Evolutionary conservation across 2,888 invertebrate genomes (phyloP).

Genomic region (Scaptomyza reducta): DNA sequence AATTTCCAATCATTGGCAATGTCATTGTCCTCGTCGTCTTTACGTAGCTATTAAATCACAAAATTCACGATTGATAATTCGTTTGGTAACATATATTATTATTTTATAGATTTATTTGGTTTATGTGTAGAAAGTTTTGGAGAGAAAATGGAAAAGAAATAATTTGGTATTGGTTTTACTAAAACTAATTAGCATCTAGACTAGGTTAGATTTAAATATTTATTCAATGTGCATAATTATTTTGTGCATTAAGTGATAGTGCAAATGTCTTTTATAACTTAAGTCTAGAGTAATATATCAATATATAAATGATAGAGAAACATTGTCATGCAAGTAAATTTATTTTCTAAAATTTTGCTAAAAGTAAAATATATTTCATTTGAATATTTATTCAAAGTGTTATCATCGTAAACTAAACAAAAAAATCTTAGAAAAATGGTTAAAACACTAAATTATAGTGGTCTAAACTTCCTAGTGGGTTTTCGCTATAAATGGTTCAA

Average conservation of each 20-base stretch:
- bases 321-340: conserved; percentile 23
- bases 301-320: neutral
- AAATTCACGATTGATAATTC: conserved; percentile 68
- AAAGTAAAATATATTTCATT: neutral
- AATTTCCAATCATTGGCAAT: conserved; percentile 99
- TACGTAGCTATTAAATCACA: conserved; percentile 88
- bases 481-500: no score
- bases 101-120: conserved; percentile 20
- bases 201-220: conserved; percentile 4
- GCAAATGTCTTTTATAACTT: neutral
- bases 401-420: neutral
- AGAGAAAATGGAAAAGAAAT: conserved; percentile 45
- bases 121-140: conserved; percentile 14
- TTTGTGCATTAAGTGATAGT: neutral
- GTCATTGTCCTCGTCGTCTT: conserved; percentile 97
- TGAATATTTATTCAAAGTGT: neutral
- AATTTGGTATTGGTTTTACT: conserved; percentile 30
- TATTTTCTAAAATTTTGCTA: neutral
- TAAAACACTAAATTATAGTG: neutral
- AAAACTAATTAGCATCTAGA: conserved; percentile 12
- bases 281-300: neutral
- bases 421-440: neutral
- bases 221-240: neutral
- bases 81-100: conserved; percentile 5
- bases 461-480: neutral